Percentiles rank a stretch among this genome's conserved stretches.
These are phyloP conservation scores for Drosophila malerkotliana DNA, from an alignment of 1,140 invertebrate genomes.

Conservation along the genomic window DNA sequence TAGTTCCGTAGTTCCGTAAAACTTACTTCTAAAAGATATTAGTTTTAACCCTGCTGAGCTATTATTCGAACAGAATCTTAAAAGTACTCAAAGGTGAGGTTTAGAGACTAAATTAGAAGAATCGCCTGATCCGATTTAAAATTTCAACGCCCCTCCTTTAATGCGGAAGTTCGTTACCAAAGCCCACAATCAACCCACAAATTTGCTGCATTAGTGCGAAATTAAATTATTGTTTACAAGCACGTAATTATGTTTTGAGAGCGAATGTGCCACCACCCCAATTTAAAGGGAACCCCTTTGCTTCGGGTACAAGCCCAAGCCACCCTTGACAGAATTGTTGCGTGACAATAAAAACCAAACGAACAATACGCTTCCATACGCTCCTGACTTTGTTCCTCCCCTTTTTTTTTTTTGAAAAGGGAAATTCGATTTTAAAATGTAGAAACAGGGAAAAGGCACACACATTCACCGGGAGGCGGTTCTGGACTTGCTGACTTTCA, in stretches of 20 bases:
- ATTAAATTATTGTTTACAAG: conserved; percentile 83
- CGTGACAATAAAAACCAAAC: conserved; percentile 6
- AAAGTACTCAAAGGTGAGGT: background rate
- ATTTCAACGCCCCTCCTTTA: conserved; percentile 1
- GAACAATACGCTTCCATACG: conserved; percentile 25
- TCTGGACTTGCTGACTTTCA: conserved; percentile 61
- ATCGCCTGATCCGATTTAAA: too few relatives aligned
- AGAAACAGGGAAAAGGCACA: conserved; percentile 54
- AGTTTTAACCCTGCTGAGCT: too few relatives aligned
- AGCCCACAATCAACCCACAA: conserved; percentile 80
- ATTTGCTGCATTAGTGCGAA: conserved; percentile 79
- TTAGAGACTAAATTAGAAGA: background rate
- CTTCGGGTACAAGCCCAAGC: background rate
- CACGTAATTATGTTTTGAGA: conserved; percentile 74
- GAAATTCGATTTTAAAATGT: conserved; percentile 76
- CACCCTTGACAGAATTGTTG: conserved; percentile 47
- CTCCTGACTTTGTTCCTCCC: conserved; percentile 8
- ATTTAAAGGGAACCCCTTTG: conserved; percentile 22
- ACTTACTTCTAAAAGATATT: too few relatives aligned
- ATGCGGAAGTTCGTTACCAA: conserved; percentile 52
- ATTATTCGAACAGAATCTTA: too few relatives aligned
- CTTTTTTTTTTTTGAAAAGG: conserved; percentile 29
- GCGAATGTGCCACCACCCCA: conserved; percentile 9
- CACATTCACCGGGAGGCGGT: conserved; percentile 33
- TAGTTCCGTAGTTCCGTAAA: too few relatives aligned